Percentiles rank a stretch among this genome's conserved stretches.
Conservation (phyloP, 2,888 invertebrate species). For the Campoletis raptor region DNA sequence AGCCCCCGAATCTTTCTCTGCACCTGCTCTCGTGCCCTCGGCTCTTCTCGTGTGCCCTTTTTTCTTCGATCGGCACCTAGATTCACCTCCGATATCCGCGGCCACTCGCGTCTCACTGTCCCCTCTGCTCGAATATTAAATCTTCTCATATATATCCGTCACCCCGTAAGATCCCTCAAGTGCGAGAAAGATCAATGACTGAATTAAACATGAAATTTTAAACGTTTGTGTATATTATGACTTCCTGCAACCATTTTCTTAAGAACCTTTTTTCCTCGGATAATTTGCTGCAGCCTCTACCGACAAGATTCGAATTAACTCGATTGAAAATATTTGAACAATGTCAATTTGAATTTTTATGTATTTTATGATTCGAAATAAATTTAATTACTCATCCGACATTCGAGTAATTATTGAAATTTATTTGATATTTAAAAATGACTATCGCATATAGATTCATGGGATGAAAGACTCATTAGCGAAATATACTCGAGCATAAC, state of each 20-base stretch:
- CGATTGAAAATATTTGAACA: no score
- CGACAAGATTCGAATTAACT: not conserved
- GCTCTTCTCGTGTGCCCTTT: slow-evolving; percentile 52
- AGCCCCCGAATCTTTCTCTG: slow-evolving; percentile 26
- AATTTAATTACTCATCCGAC: not conserved
- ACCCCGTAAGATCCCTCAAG: slow-evolving; percentile 34
- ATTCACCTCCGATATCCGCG: slow-evolving; percentile 78
- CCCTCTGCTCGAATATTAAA: slow-evolving; percentile 39
- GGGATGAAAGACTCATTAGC: slow-evolving; percentile 55
- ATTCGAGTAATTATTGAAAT: not conserved
- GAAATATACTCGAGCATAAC: slow-evolving; percentile 36
- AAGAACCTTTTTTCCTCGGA: not conserved
- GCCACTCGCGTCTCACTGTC: slow-evolving; percentile 55
- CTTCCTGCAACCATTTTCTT: not conserved
- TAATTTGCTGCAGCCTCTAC: not conserved
- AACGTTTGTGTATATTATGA: slow-evolving; percentile 3
- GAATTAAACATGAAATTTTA: slow-evolving; percentile 24
- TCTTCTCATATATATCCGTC: slow-evolving; percentile 3
- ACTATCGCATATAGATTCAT: slow-evolving; percentile 31
- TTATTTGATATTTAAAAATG: slow-evolving; percentile 12
- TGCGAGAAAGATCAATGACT: slow-evolving; percentile 45
- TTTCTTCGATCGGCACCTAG: slow-evolving; percentile 70
- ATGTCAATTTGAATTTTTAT: not conserved
- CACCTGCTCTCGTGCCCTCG: slow-evolving; percentile 68
- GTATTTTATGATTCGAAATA: not conserved